phyloP scores from a whole-genome alignment of 2,797 vertebrate genomes.

The Carapus acus region DNA sequence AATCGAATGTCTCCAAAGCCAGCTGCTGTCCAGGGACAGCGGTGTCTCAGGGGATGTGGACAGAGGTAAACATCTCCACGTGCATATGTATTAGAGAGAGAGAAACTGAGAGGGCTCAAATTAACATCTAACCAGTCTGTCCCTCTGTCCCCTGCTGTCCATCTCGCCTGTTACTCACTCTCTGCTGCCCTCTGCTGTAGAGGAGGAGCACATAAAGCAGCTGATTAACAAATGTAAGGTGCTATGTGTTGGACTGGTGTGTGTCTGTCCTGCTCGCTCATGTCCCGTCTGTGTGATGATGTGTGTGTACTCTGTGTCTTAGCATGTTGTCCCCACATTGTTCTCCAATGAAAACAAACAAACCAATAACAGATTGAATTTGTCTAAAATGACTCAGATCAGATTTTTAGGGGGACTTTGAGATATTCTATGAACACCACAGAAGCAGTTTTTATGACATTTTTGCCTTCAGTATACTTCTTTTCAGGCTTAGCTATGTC shows the following conservation, averaged over 20 bases:
- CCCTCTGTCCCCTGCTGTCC: constrained; percentile 55
- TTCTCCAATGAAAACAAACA: too few relatives aligned
- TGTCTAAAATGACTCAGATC: too few relatives aligned
- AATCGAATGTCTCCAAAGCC: constrained; percentile 87
- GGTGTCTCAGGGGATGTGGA: constrained; percentile 74
- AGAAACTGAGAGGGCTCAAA: constrained; percentile 1
- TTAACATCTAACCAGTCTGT: constrained; percentile 55
- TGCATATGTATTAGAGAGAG: too few relatives aligned
- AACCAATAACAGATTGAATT: too few relatives aligned
- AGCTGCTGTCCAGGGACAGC: constrained; percentile 77
- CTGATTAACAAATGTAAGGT: constrained; percentile 93
- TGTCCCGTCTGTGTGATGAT: too few relatives aligned
- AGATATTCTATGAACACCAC: too few relatives aligned
- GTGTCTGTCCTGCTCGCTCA: not conserved
- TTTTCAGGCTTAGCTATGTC: too few relatives aligned
- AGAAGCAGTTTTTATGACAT: too few relatives aligned
- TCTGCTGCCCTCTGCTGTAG: constrained; percentile 72
- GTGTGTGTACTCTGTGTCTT: too few relatives aligned
- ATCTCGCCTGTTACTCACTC: constrained; percentile 39
- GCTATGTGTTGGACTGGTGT: constrained; percentile 11
- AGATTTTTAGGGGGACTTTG: too few relatives aligned
- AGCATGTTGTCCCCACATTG: too few relatives aligned
- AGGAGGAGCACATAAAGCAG: constrained; percentile 87
- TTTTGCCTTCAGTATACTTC: too few relatives aligned
- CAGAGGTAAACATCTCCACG: constrained; percentile 75